These are phyloP conservation scores for Protonemura montana DNA, from an alignment of 2,888 invertebrate genomes.

Conservation along the genomic window DNA sequence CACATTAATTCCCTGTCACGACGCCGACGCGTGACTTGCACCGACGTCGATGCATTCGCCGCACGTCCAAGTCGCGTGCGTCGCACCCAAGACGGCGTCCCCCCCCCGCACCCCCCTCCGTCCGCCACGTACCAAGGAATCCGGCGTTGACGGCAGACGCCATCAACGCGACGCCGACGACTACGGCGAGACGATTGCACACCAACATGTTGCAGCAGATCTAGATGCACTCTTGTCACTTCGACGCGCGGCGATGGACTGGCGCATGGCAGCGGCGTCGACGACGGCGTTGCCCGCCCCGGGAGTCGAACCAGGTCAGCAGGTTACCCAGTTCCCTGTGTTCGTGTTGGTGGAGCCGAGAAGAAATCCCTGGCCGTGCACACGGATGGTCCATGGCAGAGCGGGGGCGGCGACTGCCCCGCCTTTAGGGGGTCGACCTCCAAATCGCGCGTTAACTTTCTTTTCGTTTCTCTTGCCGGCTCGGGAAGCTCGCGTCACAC, in stretches of 20 bases:
- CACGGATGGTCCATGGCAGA: not conserved
- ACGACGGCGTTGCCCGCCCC: conserved; percentile 15
- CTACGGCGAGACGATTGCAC: conserved; percentile 52
- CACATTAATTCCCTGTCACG: no score
- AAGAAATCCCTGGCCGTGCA: not conserved
- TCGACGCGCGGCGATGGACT: not conserved
- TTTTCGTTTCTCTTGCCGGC: not conserved
- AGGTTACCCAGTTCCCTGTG: conserved; percentile 45
- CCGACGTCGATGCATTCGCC: no score
- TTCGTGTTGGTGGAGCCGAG: not conserved
- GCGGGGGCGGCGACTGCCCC: conserved; percentile 7
- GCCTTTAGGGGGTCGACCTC: not conserved
- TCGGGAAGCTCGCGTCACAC: no score
- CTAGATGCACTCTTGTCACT: conserved; percentile 44
- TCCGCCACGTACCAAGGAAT: conserved; percentile 56
- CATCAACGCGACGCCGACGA: conserved; percentile 54
- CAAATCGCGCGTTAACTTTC: not conserved
- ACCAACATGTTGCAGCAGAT: conserved; percentile 55
- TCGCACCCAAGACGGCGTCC: no score
- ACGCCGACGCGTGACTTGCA: no score
- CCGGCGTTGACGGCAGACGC: conserved; percentile 55
- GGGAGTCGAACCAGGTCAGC: conserved; percentile 43
- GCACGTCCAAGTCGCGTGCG: no score
- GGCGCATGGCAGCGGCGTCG: not conserved
- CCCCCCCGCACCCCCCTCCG: not conserved